phyloP scores from a whole-genome alignment of 2,888 invertebrate species.

The Orchestes rusci region DNA sequence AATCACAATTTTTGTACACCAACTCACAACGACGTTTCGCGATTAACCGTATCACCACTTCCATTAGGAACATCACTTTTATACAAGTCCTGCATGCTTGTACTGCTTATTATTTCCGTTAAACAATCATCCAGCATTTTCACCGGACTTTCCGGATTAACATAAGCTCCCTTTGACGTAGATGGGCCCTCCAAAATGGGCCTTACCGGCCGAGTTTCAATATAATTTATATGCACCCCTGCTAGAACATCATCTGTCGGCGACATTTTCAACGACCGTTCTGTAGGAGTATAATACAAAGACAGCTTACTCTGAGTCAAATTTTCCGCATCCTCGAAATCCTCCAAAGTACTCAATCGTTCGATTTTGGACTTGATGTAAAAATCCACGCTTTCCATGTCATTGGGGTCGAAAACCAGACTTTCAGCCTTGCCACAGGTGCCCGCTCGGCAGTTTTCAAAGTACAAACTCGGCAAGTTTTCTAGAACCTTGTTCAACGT shows the following conservation, averaged over 20 bases:
- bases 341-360: slow-evolving; percentile 49
- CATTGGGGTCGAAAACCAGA: slow-evolving; percentile 59
- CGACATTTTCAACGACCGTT: slow-evolving; percentile 49
- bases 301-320: slow-evolving; percentile 62
- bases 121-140: slow-evolving; percentile 1
- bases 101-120: slow-evolving; percentile 5
- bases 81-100: slow-evolving; percentile 42
- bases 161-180: slow-evolving; percentile 29
- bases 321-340: slow-evolving; percentile 40
- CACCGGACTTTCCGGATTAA: slow-evolving; percentile 19
- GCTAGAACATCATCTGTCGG: slow-evolving; percentile 40
- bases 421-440: slow-evolving; percentile 73
- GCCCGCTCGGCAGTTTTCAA: slow-evolving; percentile 88
- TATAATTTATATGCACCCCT: slow-evolving; percentile 62
- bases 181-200: slow-evolving; percentile 39
- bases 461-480: slow-evolving; percentile 82
- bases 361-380: slow-evolving; percentile 63
- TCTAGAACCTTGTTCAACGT: slow-evolving; percentile 90
- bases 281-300: slow-evolving; percentile 78
- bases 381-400: slow-evolving; percentile 58
- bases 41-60: slow-evolving; percentile 19
- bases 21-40: slow-evolving; percentile 44
- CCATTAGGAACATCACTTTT: slow-evolving; percentile 38
- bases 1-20: too few species aligned
- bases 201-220: slow-evolving; percentile 43